Conservation (phyloP, 2,797 vertebrate species). For the Onychomys leucogaster region DNA sequence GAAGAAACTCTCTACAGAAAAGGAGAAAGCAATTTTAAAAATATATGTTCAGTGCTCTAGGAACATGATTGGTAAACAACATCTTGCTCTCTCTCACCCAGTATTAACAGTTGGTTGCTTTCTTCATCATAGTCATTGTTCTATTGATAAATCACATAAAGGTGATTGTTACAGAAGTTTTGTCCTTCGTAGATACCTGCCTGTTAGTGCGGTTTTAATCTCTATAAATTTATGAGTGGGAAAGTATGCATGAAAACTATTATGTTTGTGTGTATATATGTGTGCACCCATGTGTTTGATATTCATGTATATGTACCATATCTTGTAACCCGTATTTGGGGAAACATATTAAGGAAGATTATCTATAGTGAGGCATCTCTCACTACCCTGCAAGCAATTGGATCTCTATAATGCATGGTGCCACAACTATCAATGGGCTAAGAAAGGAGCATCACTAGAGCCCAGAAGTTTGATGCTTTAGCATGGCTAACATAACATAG, state of each 20-base stretch:
- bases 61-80: background rate
- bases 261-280: background rate
- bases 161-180: background rate
- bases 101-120: background rate
- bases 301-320: background rate
- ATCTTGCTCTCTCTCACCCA: background rate
- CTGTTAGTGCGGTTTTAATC: background rate
- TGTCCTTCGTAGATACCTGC: background rate
- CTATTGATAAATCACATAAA: background rate
- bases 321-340: background rate
- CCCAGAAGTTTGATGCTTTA: background rate
- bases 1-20: background rate
- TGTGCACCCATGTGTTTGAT: background rate
- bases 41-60: background rate
- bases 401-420: background rate
- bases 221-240: background rate
- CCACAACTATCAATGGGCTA: background rate
- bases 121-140: background rate
- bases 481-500: background rate
- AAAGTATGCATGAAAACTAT: background rate
- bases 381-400: background rate
- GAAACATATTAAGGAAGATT: background rate
- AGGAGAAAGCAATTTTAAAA: background rate
- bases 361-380: background rate
- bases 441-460: background rate